These are phyloP conservation scores for Periophthalmodon schlosseri DNA, from an alignment of 2,113 vertebrate species.

Conservation along the genomic window DNA sequence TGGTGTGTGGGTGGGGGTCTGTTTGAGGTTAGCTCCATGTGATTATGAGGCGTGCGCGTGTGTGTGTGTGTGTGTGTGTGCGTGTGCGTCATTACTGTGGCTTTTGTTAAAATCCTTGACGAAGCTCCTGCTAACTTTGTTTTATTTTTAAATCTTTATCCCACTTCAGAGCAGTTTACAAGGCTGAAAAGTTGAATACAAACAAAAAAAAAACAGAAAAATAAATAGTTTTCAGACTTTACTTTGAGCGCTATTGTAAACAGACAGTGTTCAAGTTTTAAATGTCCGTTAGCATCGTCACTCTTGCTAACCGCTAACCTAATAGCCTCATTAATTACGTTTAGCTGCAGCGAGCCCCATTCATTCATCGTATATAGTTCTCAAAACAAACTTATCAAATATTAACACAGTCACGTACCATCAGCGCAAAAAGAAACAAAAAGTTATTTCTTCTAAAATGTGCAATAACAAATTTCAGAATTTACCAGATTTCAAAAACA, in stretches of 20 bases:
- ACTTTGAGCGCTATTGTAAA: background rate
- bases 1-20: conserved; percentile 21
- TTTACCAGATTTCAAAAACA: background rate
- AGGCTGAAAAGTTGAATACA: background rate
- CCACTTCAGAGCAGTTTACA: background rate
- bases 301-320: background rate
- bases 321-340: background rate
- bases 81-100: conserved; percentile 3
- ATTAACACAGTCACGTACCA: no score
- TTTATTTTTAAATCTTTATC: background rate
- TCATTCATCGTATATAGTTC: no score
- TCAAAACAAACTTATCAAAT: no score
- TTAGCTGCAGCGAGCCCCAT: background rate
- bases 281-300: background rate
- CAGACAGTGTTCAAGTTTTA: background rate
- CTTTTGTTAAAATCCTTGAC: background rate
- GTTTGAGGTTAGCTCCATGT: conserved; percentile 50
- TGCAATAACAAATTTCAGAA: no score
- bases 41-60: conserved; percentile 50
- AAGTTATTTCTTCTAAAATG: no score
- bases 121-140: background rate
- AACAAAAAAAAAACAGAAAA: background rate
- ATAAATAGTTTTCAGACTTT: background rate
- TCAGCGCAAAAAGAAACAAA: no score
- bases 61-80: conserved; percentile 35